Percentiles rank a stretch among this genome's conserved stretches.
These are phyloP conservation scores for Drosophila parabipectinata DNA, from an alignment of 1,140 invertebrate species.

Conservation along the genomic window DNA sequence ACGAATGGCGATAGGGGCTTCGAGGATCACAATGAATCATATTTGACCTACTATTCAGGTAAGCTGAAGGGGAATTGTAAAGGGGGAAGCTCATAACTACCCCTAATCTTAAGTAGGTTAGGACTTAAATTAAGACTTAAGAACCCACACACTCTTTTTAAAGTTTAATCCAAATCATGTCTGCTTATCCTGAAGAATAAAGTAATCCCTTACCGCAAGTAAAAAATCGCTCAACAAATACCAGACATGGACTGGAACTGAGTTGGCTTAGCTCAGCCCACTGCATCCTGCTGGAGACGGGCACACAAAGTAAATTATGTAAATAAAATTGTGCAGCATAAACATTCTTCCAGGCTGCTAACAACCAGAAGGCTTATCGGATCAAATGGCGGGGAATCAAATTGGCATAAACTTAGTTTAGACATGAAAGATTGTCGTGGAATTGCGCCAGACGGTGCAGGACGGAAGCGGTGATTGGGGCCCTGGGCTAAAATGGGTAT, in stretches of 20 bases:
- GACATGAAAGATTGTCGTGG: conserved; percentile 78
- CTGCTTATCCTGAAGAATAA: conserved; percentile 6
- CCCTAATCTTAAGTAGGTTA: no score
- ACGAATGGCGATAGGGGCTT: conserved; percentile 64
- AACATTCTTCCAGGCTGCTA: conserved; percentile 55
- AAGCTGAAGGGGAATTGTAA: conserved; percentile 13
- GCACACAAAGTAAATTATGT: conserved; percentile 77
- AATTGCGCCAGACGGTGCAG: conserved; percentile 54
- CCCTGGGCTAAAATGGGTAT: conserved; percentile 21
- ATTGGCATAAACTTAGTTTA: conserved; percentile 77
- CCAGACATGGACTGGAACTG: conserved; percentile 15
- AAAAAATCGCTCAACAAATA: conserved; percentile 16
- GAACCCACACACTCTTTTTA: no score
- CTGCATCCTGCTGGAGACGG: conserved; percentile 40
- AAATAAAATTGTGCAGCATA: conserved; percentile 81
- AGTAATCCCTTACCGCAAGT: conserved; percentile 7
- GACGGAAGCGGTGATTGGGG: conserved; percentile 47
- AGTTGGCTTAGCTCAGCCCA: conserved; percentile 27
- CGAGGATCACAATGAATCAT: conserved; percentile 82
- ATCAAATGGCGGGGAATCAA: conserved; percentile 75
- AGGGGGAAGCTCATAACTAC: no score
- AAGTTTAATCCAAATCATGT: background rate
- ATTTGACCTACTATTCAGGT: conserved; percentile 77
- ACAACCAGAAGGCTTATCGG: conserved; percentile 62
- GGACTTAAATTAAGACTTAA: no score